Percentiles rank a stretch among this genome's conserved stretches.
These are phyloP conservation scores for Horisme vitalbata DNA, from an alignment of 2,888 invertebrate genomes.

Conservation along the genomic window DNA sequence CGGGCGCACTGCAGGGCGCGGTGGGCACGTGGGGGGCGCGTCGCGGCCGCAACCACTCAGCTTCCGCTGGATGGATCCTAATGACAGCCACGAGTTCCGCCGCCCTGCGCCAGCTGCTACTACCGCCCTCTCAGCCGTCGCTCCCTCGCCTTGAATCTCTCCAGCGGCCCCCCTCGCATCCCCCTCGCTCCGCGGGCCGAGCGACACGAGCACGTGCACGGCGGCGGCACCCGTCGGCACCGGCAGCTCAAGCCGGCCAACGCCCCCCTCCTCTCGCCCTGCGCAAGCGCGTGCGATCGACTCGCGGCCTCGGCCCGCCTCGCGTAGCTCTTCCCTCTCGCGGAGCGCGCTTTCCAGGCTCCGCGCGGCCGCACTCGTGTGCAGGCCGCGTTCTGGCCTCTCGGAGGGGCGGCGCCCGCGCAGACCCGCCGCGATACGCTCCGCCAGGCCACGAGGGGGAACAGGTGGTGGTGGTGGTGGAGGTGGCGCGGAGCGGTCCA, in stretches of 20 bases:
- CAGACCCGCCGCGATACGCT: conserved; percentile 35
- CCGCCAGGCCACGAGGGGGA: conserved; percentile 9
- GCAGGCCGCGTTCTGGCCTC: conserved; percentile 19
- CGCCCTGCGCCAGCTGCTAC: not conserved
- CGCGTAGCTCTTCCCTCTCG: conserved; percentile 32
- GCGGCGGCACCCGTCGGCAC: conserved; percentile 1
- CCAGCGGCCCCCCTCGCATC: conserved; percentile 5
- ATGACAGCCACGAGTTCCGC: conserved; percentile 36
- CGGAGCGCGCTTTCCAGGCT: conserved; percentile 6
- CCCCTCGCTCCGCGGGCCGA: not conserved
- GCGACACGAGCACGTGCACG: conserved; percentile 9
- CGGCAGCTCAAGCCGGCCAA: conserved; percentile 5
- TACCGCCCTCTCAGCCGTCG: not conserved
- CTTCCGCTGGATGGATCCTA: conserved; percentile 37
- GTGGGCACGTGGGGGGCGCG: not conserved
- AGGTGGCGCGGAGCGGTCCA: conserved; percentile 40
- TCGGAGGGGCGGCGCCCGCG: conserved; percentile 11
- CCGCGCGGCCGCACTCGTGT: conserved; percentile 26
- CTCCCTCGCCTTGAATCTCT: not conserved
- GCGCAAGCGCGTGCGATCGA: not conserved
- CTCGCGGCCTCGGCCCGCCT: conserved; percentile 47
- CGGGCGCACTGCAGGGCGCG: not conserved
- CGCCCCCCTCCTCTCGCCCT: not conserved
- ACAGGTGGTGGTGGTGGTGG: not conserved
- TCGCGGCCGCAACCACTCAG: conserved; percentile 20